Conservation (phyloP, 2,888 invertebrate species). For the Anorthoa munda region DNA sequence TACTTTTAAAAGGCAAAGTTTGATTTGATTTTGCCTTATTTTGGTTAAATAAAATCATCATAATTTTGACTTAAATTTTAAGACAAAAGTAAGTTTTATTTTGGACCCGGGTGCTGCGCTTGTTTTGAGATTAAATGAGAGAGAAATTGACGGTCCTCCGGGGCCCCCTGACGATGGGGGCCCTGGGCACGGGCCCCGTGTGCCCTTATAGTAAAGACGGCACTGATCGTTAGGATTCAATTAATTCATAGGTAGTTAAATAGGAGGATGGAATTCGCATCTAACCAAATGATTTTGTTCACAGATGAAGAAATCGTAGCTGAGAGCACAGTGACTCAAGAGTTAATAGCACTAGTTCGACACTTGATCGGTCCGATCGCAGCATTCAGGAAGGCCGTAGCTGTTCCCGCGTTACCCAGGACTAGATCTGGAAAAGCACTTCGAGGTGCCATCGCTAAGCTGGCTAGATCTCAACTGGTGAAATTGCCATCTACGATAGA, state of each 20-base stretch:
- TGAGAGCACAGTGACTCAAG: conserved; percentile 86
- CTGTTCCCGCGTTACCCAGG: conserved; percentile 95
- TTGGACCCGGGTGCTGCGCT: no score
- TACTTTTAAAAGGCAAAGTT: no score
- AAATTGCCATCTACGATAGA: conserved; percentile 97
- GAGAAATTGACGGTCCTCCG: no score
- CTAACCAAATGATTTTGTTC: conserved; percentile 27
- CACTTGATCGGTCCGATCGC: conserved; percentile 96
- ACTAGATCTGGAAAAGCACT: conserved; percentile 94
- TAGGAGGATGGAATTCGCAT: neutral
- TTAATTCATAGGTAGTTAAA: neutral
- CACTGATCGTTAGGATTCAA: neutral
- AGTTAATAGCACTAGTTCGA: conserved; percentile 85
- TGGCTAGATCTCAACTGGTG: conserved; percentile 95
- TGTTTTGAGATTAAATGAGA: no score
- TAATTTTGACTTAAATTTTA: no score
- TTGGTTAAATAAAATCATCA: no score
- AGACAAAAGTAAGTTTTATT: no score
- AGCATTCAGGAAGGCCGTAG: conserved; percentile 95
- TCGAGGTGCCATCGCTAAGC: conserved; percentile 95
- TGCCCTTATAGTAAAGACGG: no score
- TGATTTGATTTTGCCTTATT: no score
- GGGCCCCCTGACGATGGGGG: no score
- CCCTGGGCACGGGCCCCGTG: no score
- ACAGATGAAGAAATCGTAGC: conserved; percentile 87